Base-by-base conservation (phyloP, 1,140 invertebrate genomes). In the Drosophila sturtevanti region DNA sequence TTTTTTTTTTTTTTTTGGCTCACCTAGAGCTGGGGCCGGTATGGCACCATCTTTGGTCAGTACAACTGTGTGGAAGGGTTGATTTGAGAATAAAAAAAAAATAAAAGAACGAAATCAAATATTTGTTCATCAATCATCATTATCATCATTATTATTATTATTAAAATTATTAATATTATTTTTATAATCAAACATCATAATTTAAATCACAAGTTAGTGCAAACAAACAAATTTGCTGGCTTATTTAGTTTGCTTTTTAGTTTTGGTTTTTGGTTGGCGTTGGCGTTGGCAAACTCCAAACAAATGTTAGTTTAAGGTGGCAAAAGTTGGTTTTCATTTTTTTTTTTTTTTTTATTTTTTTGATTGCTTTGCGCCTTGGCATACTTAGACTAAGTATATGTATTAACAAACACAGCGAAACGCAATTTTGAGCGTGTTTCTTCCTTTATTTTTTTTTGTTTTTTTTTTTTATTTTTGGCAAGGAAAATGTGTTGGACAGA, bases 31-130 rank as follows among this genome's bases (percentile, higher is more conserved):
- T 93, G 95, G 92, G 93, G 94, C 94, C 93, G 94, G 94, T 92
- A 95, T 93, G 93, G 94, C 94, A 94, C 94, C 94, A 92, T 94
- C 94, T 94, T 94, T 95, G 94, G 94, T 93, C 93, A 95, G 94
- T 94, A 95, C 94, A 93, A 95, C 94, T 95, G 94, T 89, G 82
- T 90, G 70, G 76, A 70, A 73, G 75, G 75, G 78, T 74, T 86
- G 74, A 86, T 81, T 71, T 81, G 71, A 90, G 79, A 89, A 69
- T 81, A 74, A 81, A 81, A 68, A 74, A 89, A 73, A 78, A 69
- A 71, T 68, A 80, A 70, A 89, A 68, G 79, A 44, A 89, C 68
- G 79, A 79, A 62, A 68, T 71, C 72, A 41, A 52, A 71, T 69
- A 24, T 38, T 58, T 70, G 44, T 59, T 64, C 34, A 59, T 84